Evolutionary conservation across 2,113 vertebrate genomes (phyloP), one percentile per base, ranked within the genome.

Genomic region (Oenanthe oenanthe): DNA sequence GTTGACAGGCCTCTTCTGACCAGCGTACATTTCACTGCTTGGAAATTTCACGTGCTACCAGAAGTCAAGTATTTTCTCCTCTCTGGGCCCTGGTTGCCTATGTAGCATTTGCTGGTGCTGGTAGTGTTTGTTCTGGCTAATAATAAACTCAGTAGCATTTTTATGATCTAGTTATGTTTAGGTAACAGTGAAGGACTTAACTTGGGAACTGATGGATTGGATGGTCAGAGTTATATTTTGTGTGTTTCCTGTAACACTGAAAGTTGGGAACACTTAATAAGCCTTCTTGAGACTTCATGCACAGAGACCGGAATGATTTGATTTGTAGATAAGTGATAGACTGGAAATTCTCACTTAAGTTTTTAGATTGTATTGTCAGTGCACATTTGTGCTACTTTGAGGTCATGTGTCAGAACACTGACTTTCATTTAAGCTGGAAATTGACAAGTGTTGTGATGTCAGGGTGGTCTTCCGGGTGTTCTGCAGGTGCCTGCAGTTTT

Each of bases 231-330:
- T 31, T 31, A 22, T 11, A 38, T 61, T 61, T 45, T 68, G 3
- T 65, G 1, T 63, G n/a, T 67, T 42, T 74, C 14, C 28, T 56
- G 18, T 71, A 56, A 21, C 12, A 5, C 14, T 67, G 80, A 75
- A 85, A 65, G 26, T 63, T 42, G 2, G 45, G 32, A 85, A 14
- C 13, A 4, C 50, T 29, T 85, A 43, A 6, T 50, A 67, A 61
- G n/a, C 5, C 32, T 50, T 47, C 29, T 82, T 2, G 5, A 61
- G 61, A 11, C 42, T 54, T 72, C 0, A 0, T 48, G 15, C 29
- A 22, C 32, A 31, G 43, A 66, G 21, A 42, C 15, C 7, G 32
- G 14, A 15, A 36, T 34, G 5, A 19, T 70, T 87, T 82, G 45
- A 11, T 50, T 89, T 79, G 17, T 38, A 60, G 43, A 19, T 57